A percentile compares a stretch with the other conserved stretches of the same genome.
Evolutionary conservation across 2,113 vertebrate genomes (phyloP).

Genomic region (Columba livia): DNA sequence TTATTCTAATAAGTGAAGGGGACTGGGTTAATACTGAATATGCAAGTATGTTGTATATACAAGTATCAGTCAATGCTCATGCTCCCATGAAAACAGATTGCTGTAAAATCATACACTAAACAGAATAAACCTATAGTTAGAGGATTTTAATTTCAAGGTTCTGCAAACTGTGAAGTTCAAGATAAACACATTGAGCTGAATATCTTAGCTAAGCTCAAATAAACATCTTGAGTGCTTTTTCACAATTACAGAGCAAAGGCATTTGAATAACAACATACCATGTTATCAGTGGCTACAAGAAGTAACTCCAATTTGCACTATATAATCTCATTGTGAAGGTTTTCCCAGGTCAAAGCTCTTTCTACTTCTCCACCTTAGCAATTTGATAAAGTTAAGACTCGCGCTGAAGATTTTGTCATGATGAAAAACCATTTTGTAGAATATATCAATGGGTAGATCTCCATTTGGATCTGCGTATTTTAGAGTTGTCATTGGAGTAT

Average conservation of each 20-base stretch:
- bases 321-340: constrained; percentile 20
- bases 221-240: not conserved
- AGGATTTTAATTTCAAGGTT: not conserved
- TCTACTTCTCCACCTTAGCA: constrained; percentile 84
- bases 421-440: constrained; percentile 89
- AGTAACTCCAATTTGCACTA: not conserved
- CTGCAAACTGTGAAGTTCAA: not conserved
- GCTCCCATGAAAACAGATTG: not conserved
- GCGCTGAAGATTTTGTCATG: constrained; percentile 87
- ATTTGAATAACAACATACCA: not conserved
- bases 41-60: not conserved
- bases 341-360: constrained; percentile 82
- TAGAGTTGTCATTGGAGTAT: constrained; percentile 86
- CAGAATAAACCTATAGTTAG: not conserved
- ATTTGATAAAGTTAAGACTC: constrained; percentile 86
- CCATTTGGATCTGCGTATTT: constrained; percentile 86
- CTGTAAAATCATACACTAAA: not conserved
- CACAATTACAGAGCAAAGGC: not conserved
- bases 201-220: not conserved
- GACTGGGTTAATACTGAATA: not conserved
- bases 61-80: not conserved
- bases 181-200: not conserved
- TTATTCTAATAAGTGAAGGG: not conserved
- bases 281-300: not conserved
- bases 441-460: constrained; percentile 85